Evolutionary conservation across 2,888 invertebrate genomes (phyloP).

Genomic region (Frankliniella fusca): DNA sequence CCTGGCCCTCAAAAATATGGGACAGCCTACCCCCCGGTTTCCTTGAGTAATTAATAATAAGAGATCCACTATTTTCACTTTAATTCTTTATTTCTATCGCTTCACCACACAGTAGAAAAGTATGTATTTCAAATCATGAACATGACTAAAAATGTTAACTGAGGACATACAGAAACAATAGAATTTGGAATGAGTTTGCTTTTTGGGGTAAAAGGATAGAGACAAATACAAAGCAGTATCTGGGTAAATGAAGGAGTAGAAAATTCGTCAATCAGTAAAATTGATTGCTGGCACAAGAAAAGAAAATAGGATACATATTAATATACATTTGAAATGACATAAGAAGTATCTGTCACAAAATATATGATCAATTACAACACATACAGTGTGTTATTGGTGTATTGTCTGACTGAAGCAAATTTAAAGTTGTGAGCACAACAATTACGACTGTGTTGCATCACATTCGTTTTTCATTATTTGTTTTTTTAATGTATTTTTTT

Average conservation of each 20-base stretch:
- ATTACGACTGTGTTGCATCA: neutral
- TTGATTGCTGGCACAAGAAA: neutral
- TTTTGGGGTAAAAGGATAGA: neutral
- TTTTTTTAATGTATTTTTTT: neutral
- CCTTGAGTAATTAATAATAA: neutral
- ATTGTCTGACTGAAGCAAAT: constrained; percentile 17
- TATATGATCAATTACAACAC: constrained; percentile 5
- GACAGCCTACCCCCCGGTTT: too few species aligned
- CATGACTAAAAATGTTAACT: neutral
- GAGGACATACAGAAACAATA: neutral
- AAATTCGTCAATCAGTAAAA: neutral
- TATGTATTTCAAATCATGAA: neutral
- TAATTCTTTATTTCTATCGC: neutral
- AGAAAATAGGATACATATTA: neutral
- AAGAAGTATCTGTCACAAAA: neutral
- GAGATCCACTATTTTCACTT: neutral
- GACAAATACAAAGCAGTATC: neutral
- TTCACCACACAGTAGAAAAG: constrained; percentile 12
- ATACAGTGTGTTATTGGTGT: neutral
- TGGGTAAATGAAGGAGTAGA: neutral
- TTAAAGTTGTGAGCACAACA: neutral
- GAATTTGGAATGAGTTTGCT: neutral
- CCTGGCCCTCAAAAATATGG: too few species aligned
- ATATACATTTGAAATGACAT: neutral
- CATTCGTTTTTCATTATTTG: too few species aligned